Evolutionary conservation across 2,113 vertebrate genomes (phyloP).

Genomic region (Lontra canadensis): DNA sequence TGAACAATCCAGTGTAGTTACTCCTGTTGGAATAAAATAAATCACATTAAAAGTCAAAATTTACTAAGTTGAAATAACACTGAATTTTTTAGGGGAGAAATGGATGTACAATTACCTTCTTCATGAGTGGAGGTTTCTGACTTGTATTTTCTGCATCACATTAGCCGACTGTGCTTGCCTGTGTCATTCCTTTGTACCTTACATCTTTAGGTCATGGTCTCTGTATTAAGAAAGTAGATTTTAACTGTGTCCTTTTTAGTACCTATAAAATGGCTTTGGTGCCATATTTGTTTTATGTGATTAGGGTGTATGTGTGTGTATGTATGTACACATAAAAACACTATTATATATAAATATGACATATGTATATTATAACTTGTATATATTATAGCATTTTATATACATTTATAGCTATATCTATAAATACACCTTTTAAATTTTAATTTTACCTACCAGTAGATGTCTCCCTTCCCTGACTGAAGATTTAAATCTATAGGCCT

Average conservation of each 20-base stretch:
- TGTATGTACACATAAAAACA: background rate
- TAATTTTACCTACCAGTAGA: conserved; percentile 58
- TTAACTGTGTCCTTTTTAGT: background rate
- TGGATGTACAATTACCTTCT: background rate
- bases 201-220: background rate
- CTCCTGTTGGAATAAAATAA: background rate
- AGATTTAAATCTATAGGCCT: background rate
- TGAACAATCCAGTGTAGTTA: background rate
- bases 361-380: background rate
- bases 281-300: background rate
- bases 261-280: background rate
- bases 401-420: background rate
- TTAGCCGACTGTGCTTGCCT: background rate
- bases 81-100: background rate
- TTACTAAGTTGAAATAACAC: background rate
- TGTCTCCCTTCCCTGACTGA: conserved; percentile 72
- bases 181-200: background rate
- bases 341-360: background rate
- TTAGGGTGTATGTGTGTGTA: background rate
- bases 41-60: background rate
- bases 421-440: background rate
- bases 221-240: background rate
- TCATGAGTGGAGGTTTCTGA: background rate
- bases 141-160: background rate
- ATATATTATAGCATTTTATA: background rate